Evolutionary conservation across 1,140 invertebrate genomes (phyloP).

Genomic region (Physella acuta): DNA sequence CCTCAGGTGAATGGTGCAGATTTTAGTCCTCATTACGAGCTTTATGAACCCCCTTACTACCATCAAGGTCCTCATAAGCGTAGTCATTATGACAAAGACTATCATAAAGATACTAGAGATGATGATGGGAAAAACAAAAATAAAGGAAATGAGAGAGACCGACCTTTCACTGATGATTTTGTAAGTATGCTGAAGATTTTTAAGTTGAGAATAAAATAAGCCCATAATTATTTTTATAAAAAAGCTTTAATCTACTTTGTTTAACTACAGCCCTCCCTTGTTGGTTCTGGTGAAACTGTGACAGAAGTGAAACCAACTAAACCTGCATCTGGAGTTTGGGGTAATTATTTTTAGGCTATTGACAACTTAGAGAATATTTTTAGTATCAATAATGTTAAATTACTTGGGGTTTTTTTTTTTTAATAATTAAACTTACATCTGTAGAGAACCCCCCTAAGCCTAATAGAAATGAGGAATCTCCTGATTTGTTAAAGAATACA

Average conservation of each 20-base stretch:
- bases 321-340: conserved; percentile 53
- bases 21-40: conserved; percentile 5
- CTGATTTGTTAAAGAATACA: conserved; percentile 16
- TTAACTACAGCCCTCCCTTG: conserved; percentile 55
- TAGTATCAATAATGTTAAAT: background rate
- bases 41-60: conserved; percentile 28
- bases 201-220: too few species aligned
- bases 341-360: conserved; percentile 32
- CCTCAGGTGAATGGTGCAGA: conserved; percentile 1
- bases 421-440: conserved; percentile 27
- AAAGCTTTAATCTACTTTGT: too few species aligned
- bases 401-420: background rate
- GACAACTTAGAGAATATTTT: background rate
- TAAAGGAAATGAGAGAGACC: conserved; percentile 41
- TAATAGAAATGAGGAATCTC: conserved; percentile 17
- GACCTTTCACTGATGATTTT: conserved; percentile 57
- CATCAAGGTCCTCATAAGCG: conserved; percentile 28
- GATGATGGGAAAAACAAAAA: conserved; percentile 33
- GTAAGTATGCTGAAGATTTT: too few species aligned
- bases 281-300: conserved; percentile 43
- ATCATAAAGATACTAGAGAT: conserved; percentile 36
- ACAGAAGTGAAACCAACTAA: conserved; percentile 31
- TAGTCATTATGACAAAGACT: conserved; percentile 43
- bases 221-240: too few species aligned
- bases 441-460: conserved; percentile 23